Evolutionary conservation across 1,140 invertebrate genomes (phyloP).

Genomic region (Latrodectus geometricus): DNA sequence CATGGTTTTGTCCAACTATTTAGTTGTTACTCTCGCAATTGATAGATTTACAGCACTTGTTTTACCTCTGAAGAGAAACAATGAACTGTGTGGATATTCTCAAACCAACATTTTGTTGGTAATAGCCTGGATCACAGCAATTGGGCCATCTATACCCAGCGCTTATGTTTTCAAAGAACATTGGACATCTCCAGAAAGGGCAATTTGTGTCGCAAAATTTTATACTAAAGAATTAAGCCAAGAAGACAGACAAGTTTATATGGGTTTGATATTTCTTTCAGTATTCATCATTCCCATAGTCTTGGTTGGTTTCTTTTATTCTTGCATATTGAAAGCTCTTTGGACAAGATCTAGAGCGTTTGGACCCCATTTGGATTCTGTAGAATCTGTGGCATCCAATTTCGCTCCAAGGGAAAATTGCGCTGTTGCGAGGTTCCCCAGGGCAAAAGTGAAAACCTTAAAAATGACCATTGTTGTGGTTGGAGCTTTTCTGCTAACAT

Average conservation of each 20-base stretch:
- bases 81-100: neutral
- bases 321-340: conserved; percentile 34
- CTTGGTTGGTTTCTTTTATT: conserved; percentile 43
- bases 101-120: neutral
- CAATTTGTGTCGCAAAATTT: conserved; percentile 31
- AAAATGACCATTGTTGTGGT: conserved; percentile 70
- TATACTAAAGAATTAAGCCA: neutral
- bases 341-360: conserved; percentile 38
- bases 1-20: conserved; percentile 69
- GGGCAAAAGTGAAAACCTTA: conserved; percentile 69
- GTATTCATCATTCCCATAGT: conserved; percentile 56
- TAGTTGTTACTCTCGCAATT: conserved; percentile 69
- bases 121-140: conserved; percentile 36
- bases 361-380: neutral
- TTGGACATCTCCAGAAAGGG: conserved; percentile 1
- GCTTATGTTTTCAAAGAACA: conserved; percentile 40
- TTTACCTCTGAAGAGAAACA: neutral
- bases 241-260: conserved; percentile 35
- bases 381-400: neutral
- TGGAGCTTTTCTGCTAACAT: conserved; percentile 67
- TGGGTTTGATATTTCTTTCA: conserved; percentile 51
- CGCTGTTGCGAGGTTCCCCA: conserved; percentile 53
- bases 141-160: conserved; percentile 49
- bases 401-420: conserved; percentile 4
- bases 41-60: conserved; percentile 65